These are phyloP conservation scores for Cantharis rufa DNA, from an alignment of 2,888 invertebrate genomes.

Conservation along the genomic window DNA sequence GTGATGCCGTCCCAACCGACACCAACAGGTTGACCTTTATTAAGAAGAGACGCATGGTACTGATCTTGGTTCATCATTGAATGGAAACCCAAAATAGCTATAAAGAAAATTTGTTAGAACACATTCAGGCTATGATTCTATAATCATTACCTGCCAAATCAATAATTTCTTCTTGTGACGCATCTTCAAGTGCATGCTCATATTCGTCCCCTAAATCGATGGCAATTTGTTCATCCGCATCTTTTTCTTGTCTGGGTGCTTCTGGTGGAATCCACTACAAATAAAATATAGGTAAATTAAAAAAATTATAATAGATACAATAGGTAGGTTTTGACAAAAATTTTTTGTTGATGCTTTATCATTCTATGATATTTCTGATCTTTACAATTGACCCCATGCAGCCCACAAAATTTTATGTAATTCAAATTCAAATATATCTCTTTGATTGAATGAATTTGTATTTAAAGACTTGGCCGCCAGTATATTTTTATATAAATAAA, in stretches of 20 bases:
- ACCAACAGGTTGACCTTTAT: conserved; percentile 89
- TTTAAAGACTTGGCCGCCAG: too few species aligned
- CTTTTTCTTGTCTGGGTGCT: conserved; percentile 70
- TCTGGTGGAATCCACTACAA: conserved; percentile 83
- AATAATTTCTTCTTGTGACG: conserved; percentile 95
- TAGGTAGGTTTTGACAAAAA: too few species aligned
- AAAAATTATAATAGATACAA: neutral
- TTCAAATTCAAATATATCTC: too few species aligned
- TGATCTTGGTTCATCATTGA: conserved; percentile 99
- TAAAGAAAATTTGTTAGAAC: neutral
- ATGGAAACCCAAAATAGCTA: conserved; percentile 98
- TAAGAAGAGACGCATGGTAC: conserved; percentile 93
- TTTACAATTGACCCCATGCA: too few species aligned
- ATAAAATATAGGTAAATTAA: conserved; percentile 5
- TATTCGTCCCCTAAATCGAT: conserved; percentile 94
- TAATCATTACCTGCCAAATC: conserved; percentile 84
- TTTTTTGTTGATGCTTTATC: too few species aligned
- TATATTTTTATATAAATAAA: too few species aligned
- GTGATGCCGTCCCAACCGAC: conserved; percentile 95
- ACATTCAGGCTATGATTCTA: neutral
- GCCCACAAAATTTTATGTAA: too few species aligned
- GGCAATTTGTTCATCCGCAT: conserved; percentile 88
- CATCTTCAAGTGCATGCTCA: conserved; percentile 84
- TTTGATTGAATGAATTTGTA: too few species aligned
- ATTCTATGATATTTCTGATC: too few species aligned